These are phyloP conservation scores for Drosophila pectinifera DNA, from an alignment of 1,140 invertebrate genomes.

Conservation along the genomic window DNA sequence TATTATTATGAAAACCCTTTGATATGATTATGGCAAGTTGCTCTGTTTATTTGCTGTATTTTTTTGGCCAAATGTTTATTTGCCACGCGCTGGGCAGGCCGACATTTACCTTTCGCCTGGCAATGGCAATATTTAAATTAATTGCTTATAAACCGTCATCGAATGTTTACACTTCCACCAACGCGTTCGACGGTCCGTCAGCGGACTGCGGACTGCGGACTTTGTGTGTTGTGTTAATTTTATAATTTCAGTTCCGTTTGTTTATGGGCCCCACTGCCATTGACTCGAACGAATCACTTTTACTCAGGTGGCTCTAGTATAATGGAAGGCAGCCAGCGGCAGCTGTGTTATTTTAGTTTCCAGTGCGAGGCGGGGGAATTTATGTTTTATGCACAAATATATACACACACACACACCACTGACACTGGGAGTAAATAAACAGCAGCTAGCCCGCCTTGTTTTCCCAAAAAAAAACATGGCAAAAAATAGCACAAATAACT, in stretches of 20 bases:
- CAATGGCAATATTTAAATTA: slow-evolving; percentile 76
- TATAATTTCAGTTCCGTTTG: slow-evolving; percentile 45
- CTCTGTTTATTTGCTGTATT: slow-evolving; percentile 15
- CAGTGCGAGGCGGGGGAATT: slow-evolving; percentile 42
- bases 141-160: slow-evolving; percentile 71
- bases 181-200: slow-evolving; percentile 46
- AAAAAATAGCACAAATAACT: slow-evolving; percentile 48
- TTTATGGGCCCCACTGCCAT: slow-evolving; percentile 57
- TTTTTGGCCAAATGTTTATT: slow-evolving; percentile 50
- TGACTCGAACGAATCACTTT: slow-evolving; percentile 62
- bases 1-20: slow-evolving; percentile 17
- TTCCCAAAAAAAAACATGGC: slow-evolving; percentile 44
- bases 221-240: slow-evolving; percentile 18
- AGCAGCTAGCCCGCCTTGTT: slow-evolving; percentile 26
- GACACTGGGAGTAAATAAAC: slow-evolving; percentile 54
- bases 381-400: slow-evolving; percentile 64
- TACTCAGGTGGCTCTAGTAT: slow-evolving; percentile 18
- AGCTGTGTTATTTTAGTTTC: slow-evolving; percentile 68
- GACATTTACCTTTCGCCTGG: slow-evolving; percentile 52
- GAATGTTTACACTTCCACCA: slow-evolving; percentile 64
- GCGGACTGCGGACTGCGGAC: neutral
- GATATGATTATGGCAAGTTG: slow-evolving; percentile 10
- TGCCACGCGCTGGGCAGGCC: slow-evolving; percentile 50
- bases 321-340: slow-evolving; percentile 3
- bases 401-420: slow-evolving; percentile 19